A percentile compares a stretch with the other conserved stretches of the same genome.
Conservation (phyloP, 2,888 invertebrate genomes). For the Hedya salicella region DNA sequence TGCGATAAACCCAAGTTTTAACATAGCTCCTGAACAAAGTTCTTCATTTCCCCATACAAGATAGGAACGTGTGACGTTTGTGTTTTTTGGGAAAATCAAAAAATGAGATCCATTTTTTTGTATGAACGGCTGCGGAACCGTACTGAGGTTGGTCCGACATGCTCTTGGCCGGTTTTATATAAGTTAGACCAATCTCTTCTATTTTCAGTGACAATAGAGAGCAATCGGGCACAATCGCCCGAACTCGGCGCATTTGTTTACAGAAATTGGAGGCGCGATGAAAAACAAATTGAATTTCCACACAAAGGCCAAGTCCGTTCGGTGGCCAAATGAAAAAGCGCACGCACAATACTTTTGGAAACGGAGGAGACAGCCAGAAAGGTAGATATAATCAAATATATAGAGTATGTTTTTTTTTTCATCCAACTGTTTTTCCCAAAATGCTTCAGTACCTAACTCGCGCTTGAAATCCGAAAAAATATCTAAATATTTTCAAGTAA, state of each 20-base stretch:
- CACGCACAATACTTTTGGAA: conserved; percentile 29
- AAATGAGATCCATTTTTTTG: no score
- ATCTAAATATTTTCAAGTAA: no score
- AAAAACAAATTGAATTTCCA: conserved; percentile 42
- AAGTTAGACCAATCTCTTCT: conserved; percentile 15
- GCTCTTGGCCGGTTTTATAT: no score
- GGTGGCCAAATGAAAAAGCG: conserved; percentile 39
- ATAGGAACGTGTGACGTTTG: no score
- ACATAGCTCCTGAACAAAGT: no score
- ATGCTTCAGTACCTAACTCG: no score
- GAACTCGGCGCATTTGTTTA: conserved; percentile 34
- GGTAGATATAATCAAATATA: conserved; percentile 15
- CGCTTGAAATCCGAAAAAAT: no score
- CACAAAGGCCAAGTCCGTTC: conserved; percentile 37
- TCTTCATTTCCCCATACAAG: no score
- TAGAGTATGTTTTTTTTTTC: not conserved
- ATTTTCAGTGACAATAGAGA: conserved; percentile 13
- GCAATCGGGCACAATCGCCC: conserved; percentile 23
- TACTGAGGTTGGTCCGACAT: no score
- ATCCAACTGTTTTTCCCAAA: not conserved
- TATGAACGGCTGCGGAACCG: no score
- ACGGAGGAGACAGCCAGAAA: not conserved
- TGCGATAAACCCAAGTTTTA: no score
- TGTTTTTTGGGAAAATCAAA: no score
- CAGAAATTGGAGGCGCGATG: conserved; percentile 35